Evolutionary conservation across 2,113 vertebrate genomes (phyloP), one percentile per base, ranked within the genome.

Genomic region (Hassar affinis): DNA sequence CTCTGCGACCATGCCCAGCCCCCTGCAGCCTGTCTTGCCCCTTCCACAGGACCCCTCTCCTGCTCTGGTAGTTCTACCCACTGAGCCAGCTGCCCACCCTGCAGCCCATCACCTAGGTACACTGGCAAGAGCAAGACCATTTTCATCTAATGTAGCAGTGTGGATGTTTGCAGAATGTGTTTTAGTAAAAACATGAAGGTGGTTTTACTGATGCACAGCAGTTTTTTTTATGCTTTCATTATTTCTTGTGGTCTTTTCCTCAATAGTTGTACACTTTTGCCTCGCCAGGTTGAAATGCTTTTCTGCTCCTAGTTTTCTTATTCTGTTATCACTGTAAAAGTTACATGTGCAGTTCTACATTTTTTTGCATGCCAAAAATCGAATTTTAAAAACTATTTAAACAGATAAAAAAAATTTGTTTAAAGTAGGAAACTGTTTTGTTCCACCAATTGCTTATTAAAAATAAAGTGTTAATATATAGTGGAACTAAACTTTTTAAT

Each of bases 61-160:
- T 3, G 95, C 96, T 76, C 94, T 98, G n/a, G 96, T 98, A 90
- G 96, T 99, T 87, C 94, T 99, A 84, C 96, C 97, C 69, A 93
- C 96, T 0, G 97, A 98, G 83, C 93, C 97, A 2, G 90, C 96
- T 0, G 81, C 96, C 86, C 97, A 98, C 68, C 87, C 93, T 4
- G 88, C 94, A 79, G 89, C 95, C 10, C 97, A 98, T 82, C 90
- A 96, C 0, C 95, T 99, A 20, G 97, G 97, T 98, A 85, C 14
- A 45, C 35, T 42, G 18, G 2, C 11, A 57, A 33, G 14, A 54
- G 15, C 11, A 9, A 25, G 30, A 22, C 25, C 2, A 30, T 78
- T 14, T 38, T n/a, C 4, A 49, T 82, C 11, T 49, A 4, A n/a
- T 35, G 20, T n/a, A 82, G n/a, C 68, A 35, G 7, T 56, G 51